phyloP scores from a whole-genome alignment of 2,113 vertebrate genomes.

The Galemys pyrenaicus region DNA sequence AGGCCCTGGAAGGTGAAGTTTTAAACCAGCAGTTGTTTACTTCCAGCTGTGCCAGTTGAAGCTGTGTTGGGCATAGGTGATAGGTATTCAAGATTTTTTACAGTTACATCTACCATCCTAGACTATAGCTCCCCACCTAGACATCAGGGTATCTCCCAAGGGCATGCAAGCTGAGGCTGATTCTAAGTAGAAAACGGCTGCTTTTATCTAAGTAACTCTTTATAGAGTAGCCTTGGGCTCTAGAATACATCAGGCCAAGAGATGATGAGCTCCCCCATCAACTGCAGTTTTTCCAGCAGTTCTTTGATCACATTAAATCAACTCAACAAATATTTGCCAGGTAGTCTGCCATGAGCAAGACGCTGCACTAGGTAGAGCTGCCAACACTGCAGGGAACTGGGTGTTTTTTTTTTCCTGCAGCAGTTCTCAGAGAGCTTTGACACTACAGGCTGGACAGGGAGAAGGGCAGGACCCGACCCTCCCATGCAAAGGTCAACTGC shows the following conservation, averaged over 20 bases:
- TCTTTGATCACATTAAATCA: not conserved
- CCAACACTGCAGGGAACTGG: not conserved
- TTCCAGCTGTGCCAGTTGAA: not conserved
- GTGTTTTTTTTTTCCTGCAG: not conserved
- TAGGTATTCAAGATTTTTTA: not conserved
- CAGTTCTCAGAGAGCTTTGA: not conserved
- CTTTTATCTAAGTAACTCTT: not conserved
- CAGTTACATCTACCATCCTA: not conserved
- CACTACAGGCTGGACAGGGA: not conserved
- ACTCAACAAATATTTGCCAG: not conserved
- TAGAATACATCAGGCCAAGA: not conserved
- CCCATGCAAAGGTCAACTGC: not conserved
- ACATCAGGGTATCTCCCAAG: not conserved
- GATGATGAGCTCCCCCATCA: not conserved
- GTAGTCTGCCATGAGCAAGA: not conserved
- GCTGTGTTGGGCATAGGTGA: rapidly evolving
- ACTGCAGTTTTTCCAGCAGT: not conserved
- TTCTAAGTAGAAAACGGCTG: not conserved
- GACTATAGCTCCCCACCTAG: not conserved
- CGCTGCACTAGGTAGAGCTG: not conserved
- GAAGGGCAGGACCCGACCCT: not conserved
- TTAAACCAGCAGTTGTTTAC: not conserved
- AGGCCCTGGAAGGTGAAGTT: not conserved
- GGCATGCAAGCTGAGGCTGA: not conserved
- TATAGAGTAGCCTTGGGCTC: not conserved